phyloP scores from a whole-genome alignment of 2,888 invertebrate genomes.

The Phortica okadai region DNA sequence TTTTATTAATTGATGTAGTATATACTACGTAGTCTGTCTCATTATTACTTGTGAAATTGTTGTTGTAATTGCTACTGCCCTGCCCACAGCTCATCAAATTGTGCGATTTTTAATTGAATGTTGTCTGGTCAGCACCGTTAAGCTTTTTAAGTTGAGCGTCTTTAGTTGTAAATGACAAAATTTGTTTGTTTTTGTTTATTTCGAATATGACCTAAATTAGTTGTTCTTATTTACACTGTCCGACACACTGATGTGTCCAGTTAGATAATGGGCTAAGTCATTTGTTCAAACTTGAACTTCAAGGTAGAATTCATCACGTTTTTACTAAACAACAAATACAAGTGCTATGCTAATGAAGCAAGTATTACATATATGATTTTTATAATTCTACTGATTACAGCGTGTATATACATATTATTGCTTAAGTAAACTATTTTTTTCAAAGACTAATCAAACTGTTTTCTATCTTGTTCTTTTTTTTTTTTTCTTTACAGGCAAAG shows the following conservation, averaged over 20 bases:
- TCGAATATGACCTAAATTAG: conserved; percentile 23
- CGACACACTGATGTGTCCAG: not conserved
- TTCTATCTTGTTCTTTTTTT: conserved; percentile 11
- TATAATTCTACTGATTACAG: not conserved
- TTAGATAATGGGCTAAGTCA: not conserved
- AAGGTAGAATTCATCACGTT: conserved; percentile 53
- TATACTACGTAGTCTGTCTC: conserved; percentile 11
- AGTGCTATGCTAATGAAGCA: not conserved
- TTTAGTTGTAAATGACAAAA: too few relatives aligned
- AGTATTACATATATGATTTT: not conserved
- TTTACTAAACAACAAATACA: conserved; percentile 46
- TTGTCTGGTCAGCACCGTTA: conserved; percentile 27
- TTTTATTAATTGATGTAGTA: conserved; percentile 48
- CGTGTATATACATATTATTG: too few relatives aligned
- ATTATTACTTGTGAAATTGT: not conserved
- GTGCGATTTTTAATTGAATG: conserved; percentile 45
- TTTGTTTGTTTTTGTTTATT: not conserved
- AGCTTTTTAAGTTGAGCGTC: too few relatives aligned
- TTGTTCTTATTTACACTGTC: too few relatives aligned
- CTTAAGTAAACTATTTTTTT: too few relatives aligned
- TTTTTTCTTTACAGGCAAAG: conserved; percentile 67
- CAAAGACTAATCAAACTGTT: conserved; percentile 12
- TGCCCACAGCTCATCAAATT: not conserved
- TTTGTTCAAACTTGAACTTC: conserved; percentile 61
- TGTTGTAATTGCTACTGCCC: not conserved